Base-by-base conservation (phyloP, 2,888 invertebrate species). In the Hypolimnas misippus region DNA sequence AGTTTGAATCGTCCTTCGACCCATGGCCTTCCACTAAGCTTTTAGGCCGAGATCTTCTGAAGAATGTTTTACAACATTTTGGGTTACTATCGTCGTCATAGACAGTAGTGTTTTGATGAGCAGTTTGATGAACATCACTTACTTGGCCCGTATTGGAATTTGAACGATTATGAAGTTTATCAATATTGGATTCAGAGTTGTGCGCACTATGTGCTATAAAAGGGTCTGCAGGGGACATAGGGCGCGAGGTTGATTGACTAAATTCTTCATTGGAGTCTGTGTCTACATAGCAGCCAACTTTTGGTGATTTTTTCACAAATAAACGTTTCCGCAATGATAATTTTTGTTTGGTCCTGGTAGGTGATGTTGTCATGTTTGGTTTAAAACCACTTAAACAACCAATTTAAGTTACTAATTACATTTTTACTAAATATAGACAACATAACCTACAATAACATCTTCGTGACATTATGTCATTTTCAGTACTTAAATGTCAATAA, bases 231-330 rank as follows among this genome's bases (percentile, higher is more conserved):
- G 92, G 92, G 54, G 92, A 92, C 70, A 87, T 89, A n/a, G 92
- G 90, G 56, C 92, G 83, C 50, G 92, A 92, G 46, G 84, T 75
- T 63, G 87, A 83, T 68, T 87, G 89, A 64, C 74, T 76, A 63
- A 84, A 86, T 81, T 91, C 92, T 69, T 90, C 90, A 70, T 87
- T 87, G 33, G 90, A 92, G 77, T 91, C 92, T 57, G 89, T 84
- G 76, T 92, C 92, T 65, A 91, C 86, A 81, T 86, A 87, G 78
- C 92, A 92, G 63, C 92, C 92, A 72, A 92, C 92, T 87, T 90
- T 92, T 35, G 92, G 92, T 4, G 92, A 92, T 73, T 92, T 92
- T 75, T 92, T 92, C 58, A 92, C 92, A 71, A 92, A 89, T 64
- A 92, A 72, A 53, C 92, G 84, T 75, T 92, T 92, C 38, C 92